These are phyloP conservation scores for Actinia equina DNA, from an alignment of 64 coral and sea anemone genomes.

Conservation along the genomic window DNA sequence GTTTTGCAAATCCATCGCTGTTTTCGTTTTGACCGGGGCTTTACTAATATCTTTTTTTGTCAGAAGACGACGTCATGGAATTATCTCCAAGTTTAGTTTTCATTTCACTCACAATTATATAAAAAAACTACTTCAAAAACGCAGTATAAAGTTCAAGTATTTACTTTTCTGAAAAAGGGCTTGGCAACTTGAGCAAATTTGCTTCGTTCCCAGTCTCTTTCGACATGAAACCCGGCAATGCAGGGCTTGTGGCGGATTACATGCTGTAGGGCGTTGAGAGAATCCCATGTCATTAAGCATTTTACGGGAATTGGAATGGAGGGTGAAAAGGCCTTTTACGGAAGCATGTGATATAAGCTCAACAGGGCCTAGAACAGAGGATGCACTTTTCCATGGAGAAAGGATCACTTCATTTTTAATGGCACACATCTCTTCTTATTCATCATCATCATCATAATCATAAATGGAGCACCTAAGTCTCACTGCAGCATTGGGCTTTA, in stretches of 20 bases:
- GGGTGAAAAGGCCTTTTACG: slow-evolving; percentile 12
- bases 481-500: slow-evolving; percentile 16
- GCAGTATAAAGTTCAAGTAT: not conserved
- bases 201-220: slow-evolving; percentile 9
- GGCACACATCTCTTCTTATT: slow-evolving; percentile 11
- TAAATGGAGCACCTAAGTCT: not conserved
- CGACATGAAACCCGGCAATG: slow-evolving; percentile 16
- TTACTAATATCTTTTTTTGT: not conserved
- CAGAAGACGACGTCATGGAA: not conserved
- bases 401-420: slow-evolving; percentile 15
- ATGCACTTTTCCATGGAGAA: slow-evolving; percentile 32
- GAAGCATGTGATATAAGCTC: not conserved
- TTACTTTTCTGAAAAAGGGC: not conserved
- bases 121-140: not conserved
- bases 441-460: not conserved
- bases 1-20: not conserved
- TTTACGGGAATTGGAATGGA: slow-evolving; percentile 24
- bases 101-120: not conserved
- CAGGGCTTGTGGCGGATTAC: not conserved
- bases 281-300: slow-evolving; percentile 43
- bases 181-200: slow-evolving; percentile 8
- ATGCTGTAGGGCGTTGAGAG: not conserved
- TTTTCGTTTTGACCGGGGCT: not conserved
- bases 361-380: slow-evolving; percentile 27
- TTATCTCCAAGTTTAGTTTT: not conserved